Conservation (phyloP, 2,113 vertebrate species). For the Tursiops truncatus region DNA sequence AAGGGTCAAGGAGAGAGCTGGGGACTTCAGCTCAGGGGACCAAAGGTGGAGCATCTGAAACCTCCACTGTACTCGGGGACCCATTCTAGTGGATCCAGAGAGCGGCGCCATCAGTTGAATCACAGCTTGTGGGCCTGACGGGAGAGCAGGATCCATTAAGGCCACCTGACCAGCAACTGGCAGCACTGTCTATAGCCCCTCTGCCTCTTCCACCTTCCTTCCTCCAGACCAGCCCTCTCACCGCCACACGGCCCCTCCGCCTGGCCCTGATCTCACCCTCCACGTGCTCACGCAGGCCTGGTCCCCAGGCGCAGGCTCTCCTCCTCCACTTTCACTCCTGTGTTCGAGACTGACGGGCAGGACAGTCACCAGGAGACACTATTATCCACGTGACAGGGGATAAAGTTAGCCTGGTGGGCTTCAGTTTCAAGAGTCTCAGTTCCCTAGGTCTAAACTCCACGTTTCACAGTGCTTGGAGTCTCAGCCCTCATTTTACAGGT, state of each 20-base stretch:
- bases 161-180: not conserved
- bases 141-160: not conserved
- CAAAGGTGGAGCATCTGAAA: not conserved
- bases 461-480: not conserved
- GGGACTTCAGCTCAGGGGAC: not conserved
- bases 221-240: not conserved
- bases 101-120: not conserved
- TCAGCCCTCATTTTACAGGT: not conserved
- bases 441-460: not conserved
- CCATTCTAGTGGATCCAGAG: not conserved
- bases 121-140: not conserved
- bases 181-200: not conserved
- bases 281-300: not conserved
- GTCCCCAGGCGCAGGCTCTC: not conserved
- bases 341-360: not conserved
- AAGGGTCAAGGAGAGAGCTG: not conserved
- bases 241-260: not conserved
- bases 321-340: not conserved
- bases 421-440: not conserved
- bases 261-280: not conserved
- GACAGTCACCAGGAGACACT: not conserved
- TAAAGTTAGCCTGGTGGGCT: not conserved
- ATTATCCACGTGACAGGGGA: not conserved
- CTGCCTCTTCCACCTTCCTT: not conserved
- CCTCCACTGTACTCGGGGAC: not conserved